Conservation (phyloP, 1,140 invertebrate species). For the Musca vetustissima region DNA sequence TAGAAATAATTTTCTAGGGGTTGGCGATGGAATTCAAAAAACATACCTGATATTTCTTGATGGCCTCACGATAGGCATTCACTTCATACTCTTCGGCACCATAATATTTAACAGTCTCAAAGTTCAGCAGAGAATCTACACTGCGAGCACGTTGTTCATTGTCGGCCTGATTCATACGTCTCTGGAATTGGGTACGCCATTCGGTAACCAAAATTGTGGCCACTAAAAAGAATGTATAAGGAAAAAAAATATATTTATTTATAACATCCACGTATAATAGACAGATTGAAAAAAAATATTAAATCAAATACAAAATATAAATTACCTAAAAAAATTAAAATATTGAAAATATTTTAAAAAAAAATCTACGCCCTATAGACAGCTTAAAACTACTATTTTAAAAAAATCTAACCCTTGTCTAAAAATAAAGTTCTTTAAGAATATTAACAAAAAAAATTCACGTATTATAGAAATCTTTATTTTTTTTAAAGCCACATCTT, state of each 20-base stretch:
- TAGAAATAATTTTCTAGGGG: not conserved
- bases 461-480: no score
- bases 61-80: slow-evolving; percentile 76
- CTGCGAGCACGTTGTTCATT: slow-evolving; percentile 88
- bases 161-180: slow-evolving; percentile 90
- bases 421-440: no score
- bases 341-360: no score
- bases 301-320: no score
- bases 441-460: no score
- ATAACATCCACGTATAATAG: no score
- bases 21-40: not conserved
- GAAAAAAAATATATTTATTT: not conserved
- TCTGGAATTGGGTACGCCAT: slow-evolving; percentile 93
- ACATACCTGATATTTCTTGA: slow-evolving; percentile 77
- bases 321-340: no score
- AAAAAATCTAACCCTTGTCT: no score
- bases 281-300: no score
- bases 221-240: slow-evolving; percentile 64
- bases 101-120: slow-evolving; percentile 98
- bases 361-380: no score
- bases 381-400: no score
- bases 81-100: slow-evolving; percentile 91
- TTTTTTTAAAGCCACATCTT: no score
- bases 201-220: slow-evolving; percentile 87
- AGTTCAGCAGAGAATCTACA: slow-evolving; percentile 96